A percentile compares a stretch with the other conserved stretches of the same genome.
Evolutionary conservation across 2,888 invertebrate species (phyloP).

Genomic region (Sesia bembeciformis): DNA sequence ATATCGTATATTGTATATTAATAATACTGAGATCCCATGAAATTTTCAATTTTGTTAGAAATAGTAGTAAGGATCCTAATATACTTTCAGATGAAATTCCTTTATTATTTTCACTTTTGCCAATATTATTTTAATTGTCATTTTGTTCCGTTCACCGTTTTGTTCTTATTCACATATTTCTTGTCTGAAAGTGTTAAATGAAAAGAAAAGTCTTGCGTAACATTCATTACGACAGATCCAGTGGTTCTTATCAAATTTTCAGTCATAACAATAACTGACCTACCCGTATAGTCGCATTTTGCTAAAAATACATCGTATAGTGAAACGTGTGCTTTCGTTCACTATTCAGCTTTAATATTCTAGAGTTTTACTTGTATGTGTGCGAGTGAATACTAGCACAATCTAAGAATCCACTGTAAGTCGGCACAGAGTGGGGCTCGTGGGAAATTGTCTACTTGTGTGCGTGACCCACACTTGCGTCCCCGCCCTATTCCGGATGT

Average conservation of each 20-base stretch:
- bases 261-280: slow-evolving; percentile 66
- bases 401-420: too few species aligned
- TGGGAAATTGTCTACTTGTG: slow-evolving; percentile 37
- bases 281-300: slow-evolving; percentile 53
- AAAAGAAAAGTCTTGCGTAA: too few species aligned
- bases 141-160: too few species aligned
- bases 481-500: slow-evolving; percentile 66
- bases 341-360: slow-evolving; percentile 39
- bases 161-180: too few species aligned
- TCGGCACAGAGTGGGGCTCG: slow-evolving; percentile 28
- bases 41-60: too few species aligned
- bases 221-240: neutral
- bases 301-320: slow-evolving; percentile 56
- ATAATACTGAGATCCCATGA: too few species aligned
- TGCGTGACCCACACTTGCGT: slow-evolving; percentile 35
- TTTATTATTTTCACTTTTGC: too few species aligned
- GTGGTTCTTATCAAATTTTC: slow-evolving; percentile 26
- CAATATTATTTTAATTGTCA: too few species aligned
- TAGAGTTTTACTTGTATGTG: slow-evolving; percentile 24
- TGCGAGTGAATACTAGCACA: slow-evolving; percentile 15
- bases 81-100: too few species aligned
- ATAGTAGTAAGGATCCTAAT: too few species aligned
- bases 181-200: too few species aligned
- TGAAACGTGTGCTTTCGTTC: slow-evolving; percentile 58
- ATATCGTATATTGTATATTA: neutral